Conservation (phyloP, 2,888 invertebrate genomes). For the Ormyrus nitidulus region DNA sequence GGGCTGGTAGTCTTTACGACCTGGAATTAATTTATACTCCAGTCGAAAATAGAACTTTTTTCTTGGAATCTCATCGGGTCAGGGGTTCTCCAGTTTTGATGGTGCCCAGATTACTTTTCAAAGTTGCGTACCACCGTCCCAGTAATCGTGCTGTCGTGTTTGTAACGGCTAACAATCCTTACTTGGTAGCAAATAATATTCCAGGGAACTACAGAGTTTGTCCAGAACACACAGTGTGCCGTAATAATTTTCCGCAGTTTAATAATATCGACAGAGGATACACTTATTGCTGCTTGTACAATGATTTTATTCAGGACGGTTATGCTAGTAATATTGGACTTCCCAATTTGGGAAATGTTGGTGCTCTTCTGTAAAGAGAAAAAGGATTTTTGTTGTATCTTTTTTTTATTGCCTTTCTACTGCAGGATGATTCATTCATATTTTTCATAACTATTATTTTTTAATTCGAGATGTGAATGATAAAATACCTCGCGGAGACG, state of each 20-base stretch:
- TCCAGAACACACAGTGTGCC: neutral
- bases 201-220: neutral
- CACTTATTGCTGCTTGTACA: neutral
- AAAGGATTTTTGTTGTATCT: neutral
- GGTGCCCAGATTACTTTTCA: neutral
- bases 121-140: neutral
- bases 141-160: neutral
- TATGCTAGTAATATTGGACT: neutral
- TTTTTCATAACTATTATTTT: too few relatives aligned
- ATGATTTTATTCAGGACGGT: neutral
- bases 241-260: neutral
- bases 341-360: neutral
- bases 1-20: neutral
- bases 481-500: too few relatives aligned
- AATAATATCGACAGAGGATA: neutral
- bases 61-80: neutral
- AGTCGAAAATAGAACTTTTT: neutral
- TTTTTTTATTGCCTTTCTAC: neutral
- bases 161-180: neutral
- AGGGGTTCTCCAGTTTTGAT: neutral
- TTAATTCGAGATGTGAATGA: too few relatives aligned
- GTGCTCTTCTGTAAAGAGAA: neutral
- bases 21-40: neutral
- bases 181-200: neutral
- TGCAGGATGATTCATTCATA: too few relatives aligned